Evolutionary conservation across 2,888 invertebrate species (phyloP).

Genomic region (Periphyllus acericola): DNA sequence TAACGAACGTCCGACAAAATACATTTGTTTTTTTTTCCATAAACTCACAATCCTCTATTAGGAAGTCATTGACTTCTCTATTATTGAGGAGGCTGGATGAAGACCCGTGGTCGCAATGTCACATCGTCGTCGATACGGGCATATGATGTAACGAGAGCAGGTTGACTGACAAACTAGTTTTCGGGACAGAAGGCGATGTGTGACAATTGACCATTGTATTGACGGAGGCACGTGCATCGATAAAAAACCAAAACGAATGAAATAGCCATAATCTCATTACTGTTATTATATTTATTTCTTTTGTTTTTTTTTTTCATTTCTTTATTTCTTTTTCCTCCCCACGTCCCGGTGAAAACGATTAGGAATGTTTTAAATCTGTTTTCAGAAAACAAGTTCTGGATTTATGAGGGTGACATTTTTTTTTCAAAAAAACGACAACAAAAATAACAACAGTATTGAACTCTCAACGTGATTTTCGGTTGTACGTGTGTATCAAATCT

Average conservation of each 20-base stretch:
- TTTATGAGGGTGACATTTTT: not conserved
- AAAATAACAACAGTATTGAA: not conserved
- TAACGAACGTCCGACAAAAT: not conserved
- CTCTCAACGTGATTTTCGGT: too few species aligned
- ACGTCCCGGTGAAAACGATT: not conserved
- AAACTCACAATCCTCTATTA: not conserved
- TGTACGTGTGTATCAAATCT: too few species aligned
- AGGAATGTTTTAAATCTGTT: not conserved
- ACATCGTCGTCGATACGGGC: not conserved
- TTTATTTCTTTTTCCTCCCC: not conserved
- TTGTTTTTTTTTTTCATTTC: not conserved
- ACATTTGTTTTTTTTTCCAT: not conserved
- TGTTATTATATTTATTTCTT: not conserved
- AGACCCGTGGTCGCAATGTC: slow-evolving; percentile 39
- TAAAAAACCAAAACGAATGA: not conserved
- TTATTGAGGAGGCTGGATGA: not conserved
- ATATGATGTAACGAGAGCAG: not conserved
- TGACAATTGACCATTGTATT: slow-evolving; percentile 20
- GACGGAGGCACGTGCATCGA: not conserved
- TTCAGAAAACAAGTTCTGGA: not conserved
- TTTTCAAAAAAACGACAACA: not conserved
- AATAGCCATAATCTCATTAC: not conserved
- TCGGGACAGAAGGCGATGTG: not conserved
- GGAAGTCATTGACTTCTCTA: slow-evolving; percentile 20
- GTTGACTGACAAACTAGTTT: slow-evolving; percentile 29